A percentile compares a stretch with the other conserved stretches of the same genome.
Conservation (phyloP, 2,113 vertebrate species). For the Microcebus griseorufus region DNA sequence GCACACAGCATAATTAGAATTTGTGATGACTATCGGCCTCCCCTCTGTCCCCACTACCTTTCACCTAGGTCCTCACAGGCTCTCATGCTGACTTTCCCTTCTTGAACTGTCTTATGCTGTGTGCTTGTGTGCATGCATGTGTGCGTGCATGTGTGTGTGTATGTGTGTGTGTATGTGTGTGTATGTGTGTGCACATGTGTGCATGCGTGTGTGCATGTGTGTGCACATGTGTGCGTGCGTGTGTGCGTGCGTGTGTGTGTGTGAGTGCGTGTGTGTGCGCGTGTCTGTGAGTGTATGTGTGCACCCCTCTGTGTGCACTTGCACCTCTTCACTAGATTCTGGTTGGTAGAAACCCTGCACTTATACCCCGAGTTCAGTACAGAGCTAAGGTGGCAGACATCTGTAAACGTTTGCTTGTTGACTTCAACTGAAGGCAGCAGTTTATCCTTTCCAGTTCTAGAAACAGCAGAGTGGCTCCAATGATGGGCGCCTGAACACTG, state of each 20-base stretch:
- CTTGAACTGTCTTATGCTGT: not conserved
- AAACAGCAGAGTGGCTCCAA: not conserved
- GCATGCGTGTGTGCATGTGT: too few relatives aligned
- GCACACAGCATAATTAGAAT: too few relatives aligned
- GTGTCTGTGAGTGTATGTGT: too few relatives aligned
- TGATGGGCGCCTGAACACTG: too few relatives aligned
- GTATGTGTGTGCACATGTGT: too few relatives aligned
- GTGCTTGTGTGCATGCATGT: too few relatives aligned
- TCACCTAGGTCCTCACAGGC: not conserved
- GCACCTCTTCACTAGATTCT: not conserved
- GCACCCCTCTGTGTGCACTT: too few relatives aligned
- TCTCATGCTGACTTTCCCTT: not conserved
- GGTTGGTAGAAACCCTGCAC: not conserved
- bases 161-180: too few relatives aligned
- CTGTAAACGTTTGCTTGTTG: not conserved
- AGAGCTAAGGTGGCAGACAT: not conserved
- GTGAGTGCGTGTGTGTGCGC: too few relatives aligned
- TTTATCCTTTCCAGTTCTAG: not conserved
- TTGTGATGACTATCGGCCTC: not conserved
- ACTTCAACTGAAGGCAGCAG: not conserved
- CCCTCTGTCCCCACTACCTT: not conserved
- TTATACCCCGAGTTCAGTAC: not conserved
- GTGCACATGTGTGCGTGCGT: too few relatives aligned
- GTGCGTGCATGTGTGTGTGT: too few relatives aligned
- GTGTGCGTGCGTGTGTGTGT: too few relatives aligned